A percentile compares a stretch with the other conserved stretches of the same genome.
Evolutionary conservation across 2,888 invertebrate species (phyloP).

Genomic region (Agrochola macilenta): DNA sequence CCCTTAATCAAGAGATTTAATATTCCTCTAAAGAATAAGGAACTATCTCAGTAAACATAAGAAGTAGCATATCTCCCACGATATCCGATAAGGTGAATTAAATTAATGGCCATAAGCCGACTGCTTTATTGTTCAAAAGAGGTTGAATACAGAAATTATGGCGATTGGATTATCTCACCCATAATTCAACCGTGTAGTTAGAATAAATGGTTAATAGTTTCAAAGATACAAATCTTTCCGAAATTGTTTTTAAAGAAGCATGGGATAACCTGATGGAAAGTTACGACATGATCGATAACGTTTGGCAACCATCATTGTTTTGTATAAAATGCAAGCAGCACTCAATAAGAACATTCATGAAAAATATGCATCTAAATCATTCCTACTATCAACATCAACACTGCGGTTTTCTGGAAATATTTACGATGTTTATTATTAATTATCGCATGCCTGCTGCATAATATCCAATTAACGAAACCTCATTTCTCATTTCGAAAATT

Average conservation of each 20-base stretch:
- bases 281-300: conserved; percentile 7
- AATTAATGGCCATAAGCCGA: conserved; percentile 59
- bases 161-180: conserved; percentile 57
- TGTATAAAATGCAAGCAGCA: neutral
- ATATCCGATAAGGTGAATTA: conserved; percentile 66
- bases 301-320: conserved; percentile 26
- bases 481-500: conserved; percentile 32
- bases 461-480: conserved; percentile 28
- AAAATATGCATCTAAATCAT: conserved; percentile 31
- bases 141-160: conserved; percentile 53
- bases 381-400: conserved; percentile 11
- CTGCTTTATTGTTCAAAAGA: conserved; percentile 55
- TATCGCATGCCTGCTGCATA: conserved; percentile 16
- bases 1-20: neutral
- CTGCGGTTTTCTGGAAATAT: conserved; percentile 6
- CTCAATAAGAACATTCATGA: conserved; percentile 1
- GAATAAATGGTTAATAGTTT: conserved; percentile 52
- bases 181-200: conserved; percentile 44
- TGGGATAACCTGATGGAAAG: neutral
- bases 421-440: conserved; percentile 25
- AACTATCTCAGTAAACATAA: conserved; percentile 41
- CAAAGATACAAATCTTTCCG: conserved; percentile 33
- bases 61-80: conserved; percentile 67
- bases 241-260: conserved; percentile 29
- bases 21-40: conserved; percentile 19